phyloP scores from a whole-genome alignment of 2,797 vertebrate genomes.

The Salarias fasciatus region DNA sequence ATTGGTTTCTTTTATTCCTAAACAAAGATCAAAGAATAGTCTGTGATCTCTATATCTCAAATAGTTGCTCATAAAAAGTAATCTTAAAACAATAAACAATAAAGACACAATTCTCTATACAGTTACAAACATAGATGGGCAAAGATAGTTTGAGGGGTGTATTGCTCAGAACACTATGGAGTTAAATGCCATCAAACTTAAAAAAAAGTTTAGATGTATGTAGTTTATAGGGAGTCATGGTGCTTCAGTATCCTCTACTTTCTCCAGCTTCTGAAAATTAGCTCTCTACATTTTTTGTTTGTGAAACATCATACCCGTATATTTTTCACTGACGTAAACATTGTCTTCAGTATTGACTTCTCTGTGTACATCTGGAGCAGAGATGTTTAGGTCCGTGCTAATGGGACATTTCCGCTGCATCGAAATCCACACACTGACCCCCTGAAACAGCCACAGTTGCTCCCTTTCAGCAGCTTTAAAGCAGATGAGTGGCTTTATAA shows the following conservation, averaged over 20 bases:
- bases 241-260: too few species aligned
- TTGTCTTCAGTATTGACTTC: conserved; percentile 2
- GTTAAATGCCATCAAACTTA: neutral
- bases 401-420: neutral
- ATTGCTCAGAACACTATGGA: neutral
- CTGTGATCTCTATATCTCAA: conserved; percentile 21
- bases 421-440: neutral
- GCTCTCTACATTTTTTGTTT: too few species aligned
- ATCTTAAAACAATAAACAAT: conserved; percentile 49
- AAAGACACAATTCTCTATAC: conserved; percentile 1
- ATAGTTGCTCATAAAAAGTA: conserved; percentile 43
- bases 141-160: neutral
- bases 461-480: too few species aligned
- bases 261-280: too few species aligned
- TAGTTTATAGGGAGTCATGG: too few species aligned
- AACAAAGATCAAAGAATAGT: too few species aligned
- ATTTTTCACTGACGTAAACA: neutral
- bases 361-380: conserved; percentile 13
- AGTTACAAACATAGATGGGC: conserved; percentile 5
- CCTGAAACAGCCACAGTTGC: too few species aligned
- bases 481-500: conserved; percentile 6
- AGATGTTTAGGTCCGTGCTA: neutral
- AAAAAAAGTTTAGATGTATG: too few species aligned
- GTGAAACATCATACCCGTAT: too few species aligned
- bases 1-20: too few species aligned